Evolutionary conservation across 2,113 vertebrate species (phyloP).

Genomic region (Chamaea fasciata): DNA sequence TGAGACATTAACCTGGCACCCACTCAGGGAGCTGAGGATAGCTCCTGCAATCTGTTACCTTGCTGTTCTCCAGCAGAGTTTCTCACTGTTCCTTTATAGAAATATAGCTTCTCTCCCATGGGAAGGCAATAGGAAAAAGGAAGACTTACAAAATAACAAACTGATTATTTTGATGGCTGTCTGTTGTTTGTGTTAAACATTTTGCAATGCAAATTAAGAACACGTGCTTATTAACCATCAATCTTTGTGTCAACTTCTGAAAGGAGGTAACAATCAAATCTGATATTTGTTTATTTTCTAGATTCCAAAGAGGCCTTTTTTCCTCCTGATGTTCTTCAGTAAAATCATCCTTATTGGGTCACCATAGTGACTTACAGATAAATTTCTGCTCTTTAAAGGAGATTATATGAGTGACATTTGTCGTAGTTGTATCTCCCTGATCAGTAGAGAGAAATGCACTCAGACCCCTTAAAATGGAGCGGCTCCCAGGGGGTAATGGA

Average conservation of each 20-base stretch:
- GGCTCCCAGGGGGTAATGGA: background rate
- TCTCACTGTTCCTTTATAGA: background rate
- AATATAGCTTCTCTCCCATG: background rate
- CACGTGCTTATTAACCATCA: conserved; percentile 27
- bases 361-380: background rate
- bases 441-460: background rate
- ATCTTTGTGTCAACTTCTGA: conserved; percentile 19
- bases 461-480: background rate
- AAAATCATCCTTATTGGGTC: background rate
- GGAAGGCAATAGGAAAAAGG: background rate
- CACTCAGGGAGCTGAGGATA: background rate
- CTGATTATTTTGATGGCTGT: conserved; percentile 1
- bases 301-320: background rate
- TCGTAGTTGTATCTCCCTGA: background rate
- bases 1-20: background rate
- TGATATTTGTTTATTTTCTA: background rate
- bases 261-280: background rate
- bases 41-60: background rate
- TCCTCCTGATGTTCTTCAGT: background rate
- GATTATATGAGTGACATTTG: background rate
- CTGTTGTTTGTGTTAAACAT: background rate
- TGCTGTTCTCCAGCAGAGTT: background rate
- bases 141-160: background rate
- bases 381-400: background rate
- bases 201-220: conserved; percentile 26